phyloP scores from a whole-genome alignment of 2,888 invertebrate species.

The Rhodophaea formosa region DNA sequence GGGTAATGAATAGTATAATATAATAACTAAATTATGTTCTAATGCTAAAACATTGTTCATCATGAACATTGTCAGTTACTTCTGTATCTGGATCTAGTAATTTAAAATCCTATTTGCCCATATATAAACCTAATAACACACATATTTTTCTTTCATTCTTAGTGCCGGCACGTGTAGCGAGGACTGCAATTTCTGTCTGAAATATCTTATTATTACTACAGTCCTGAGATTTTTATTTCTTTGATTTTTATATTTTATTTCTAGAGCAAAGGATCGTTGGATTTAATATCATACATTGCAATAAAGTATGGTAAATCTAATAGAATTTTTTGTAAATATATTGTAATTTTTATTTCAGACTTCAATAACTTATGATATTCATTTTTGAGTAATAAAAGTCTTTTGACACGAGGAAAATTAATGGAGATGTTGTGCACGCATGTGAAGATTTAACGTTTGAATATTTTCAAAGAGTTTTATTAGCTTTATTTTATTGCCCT shows the following conservation, averaged over 20 bases:
- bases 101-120: too few relatives aligned
- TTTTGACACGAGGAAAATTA: background rate
- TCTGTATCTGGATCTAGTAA: too few relatives aligned
- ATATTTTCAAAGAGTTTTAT: too few relatives aligned
- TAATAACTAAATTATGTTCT: too few relatives aligned
- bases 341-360: background rate
- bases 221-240: background rate
- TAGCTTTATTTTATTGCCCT: too few relatives aligned
- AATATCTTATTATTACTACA: background rate
- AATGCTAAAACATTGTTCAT: too few relatives aligned
- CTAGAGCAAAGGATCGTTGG: background rate
- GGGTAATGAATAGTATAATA: too few relatives aligned
- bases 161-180: background rate
- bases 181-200: background rate
- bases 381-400: background rate
- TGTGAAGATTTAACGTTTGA: too few relatives aligned
- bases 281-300: background rate
- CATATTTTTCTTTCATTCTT: background rate
- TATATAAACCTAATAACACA: background rate
- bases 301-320: background rate
- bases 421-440: too few relatives aligned
- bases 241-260: too few relatives aligned
- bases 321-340: background rate
- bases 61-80: too few relatives aligned
- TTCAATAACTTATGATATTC: background rate